Evolutionary conservation across 2,113 vertebrate genomes (phyloP).

Genomic region (Alouatta palliata): DNA sequence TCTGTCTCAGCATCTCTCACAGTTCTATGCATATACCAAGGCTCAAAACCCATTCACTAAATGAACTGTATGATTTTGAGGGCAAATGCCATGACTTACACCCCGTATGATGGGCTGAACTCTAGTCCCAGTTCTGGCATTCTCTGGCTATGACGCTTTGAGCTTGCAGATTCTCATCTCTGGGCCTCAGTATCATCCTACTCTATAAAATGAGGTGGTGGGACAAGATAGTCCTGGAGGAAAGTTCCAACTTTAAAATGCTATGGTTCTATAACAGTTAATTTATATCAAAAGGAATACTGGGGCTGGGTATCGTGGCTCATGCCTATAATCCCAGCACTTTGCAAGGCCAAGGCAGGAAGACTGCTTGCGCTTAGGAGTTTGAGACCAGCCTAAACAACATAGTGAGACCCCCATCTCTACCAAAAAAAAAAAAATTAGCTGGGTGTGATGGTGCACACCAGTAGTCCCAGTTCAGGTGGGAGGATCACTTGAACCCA

Average conservation of each 20-base stretch:
- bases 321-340: too few relatives aligned
- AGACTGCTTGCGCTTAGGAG: too few relatives aligned
- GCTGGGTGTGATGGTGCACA: too few relatives aligned
- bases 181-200: not conserved
- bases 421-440: too few relatives aligned
- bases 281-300: not conserved
- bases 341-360: too few relatives aligned
- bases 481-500: too few relatives aligned
- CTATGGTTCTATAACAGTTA: not conserved
- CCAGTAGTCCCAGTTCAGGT: too few relatives aligned
- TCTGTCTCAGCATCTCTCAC: too few relatives aligned
- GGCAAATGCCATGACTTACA: not conserved
- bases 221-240: not conserved
- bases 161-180: not conserved
- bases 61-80: not conserved
- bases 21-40: not conserved
- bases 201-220: not conserved
- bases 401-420: too few relatives aligned
- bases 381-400: too few relatives aligned
- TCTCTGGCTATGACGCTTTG: not conserved
- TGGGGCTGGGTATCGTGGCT: too few relatives aligned
- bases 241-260: conserved; percentile 7
- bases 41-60: not conserved
- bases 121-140: not conserved
- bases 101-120: not conserved